These are phyloP conservation scores for Cosmorhoe ocellata DNA, from an alignment of 2,888 invertebrate species.

Conservation along the genomic window DNA sequence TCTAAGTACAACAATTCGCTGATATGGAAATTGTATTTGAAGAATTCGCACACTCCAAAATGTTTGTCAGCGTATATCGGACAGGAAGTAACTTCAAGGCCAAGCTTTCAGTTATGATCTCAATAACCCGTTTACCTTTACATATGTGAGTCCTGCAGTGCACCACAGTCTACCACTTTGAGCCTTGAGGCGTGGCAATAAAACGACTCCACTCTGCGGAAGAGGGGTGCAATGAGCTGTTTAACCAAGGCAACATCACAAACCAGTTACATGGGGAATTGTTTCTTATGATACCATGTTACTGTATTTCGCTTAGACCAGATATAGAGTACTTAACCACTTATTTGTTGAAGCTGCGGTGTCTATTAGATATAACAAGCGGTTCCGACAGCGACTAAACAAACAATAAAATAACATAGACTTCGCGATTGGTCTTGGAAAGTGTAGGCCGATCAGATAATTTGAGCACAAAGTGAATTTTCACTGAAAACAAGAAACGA, in stretches of 20 bases:
- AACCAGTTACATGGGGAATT: conserved; percentile 31
- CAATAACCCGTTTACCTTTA: conserved; percentile 63
- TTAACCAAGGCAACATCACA: conserved; percentile 33
- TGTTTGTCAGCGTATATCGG: neutral
- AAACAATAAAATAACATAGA: conserved; percentile 31
- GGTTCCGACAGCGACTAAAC: conserved; percentile 9
- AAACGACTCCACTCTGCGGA: conserved; percentile 47
- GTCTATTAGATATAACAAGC: conserved; percentile 4
- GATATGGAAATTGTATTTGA: neutral
- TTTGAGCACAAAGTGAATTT: conserved; percentile 46
- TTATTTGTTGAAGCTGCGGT: conserved; percentile 26
- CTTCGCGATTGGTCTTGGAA: conserved; percentile 40
- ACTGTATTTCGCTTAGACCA: conserved; percentile 24
- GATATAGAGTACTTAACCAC: conserved; percentile 20
- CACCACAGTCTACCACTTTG: conserved; percentile 35
- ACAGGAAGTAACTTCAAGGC: conserved; percentile 58
- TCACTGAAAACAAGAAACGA: conserved; percentile 52
- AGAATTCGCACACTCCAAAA: neutral
- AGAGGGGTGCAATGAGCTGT: conserved; percentile 41
- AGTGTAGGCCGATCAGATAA: conserved; percentile 40
- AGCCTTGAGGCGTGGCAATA: conserved; percentile 32
- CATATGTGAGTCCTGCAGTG: conserved; percentile 54
- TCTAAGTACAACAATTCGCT: conserved; percentile 1
- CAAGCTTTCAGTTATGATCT: conserved; percentile 61
- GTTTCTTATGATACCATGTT: conserved; percentile 27